These are phyloP conservation scores for Rhodeus uyekii DNA, from an alignment of 2,797 vertebrate species.

Conservation along the genomic window DNA sequence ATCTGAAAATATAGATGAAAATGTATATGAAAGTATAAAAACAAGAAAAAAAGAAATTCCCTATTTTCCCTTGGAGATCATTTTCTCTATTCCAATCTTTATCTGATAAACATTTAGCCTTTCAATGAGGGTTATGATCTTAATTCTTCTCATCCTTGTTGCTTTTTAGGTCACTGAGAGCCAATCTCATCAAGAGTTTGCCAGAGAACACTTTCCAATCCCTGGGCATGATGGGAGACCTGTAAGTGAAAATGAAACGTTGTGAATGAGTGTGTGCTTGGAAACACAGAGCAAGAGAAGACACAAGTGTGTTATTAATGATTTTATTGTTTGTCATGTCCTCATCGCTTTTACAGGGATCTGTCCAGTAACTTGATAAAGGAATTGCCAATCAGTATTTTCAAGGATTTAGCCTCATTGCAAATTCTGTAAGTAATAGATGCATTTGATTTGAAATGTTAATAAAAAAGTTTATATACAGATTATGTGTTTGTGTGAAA, in stretches of 20 bases:
- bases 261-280: background rate
- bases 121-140: background rate
- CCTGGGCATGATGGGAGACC: slow-evolving; percentile 76
- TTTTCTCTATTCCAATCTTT: background rate
- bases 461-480: background rate
- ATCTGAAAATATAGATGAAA: too few relatives aligned
- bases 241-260: slow-evolving; percentile 65
- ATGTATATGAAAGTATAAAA: too few relatives aligned
- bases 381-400: slow-evolving; percentile 73
- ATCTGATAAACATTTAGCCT: background rate
- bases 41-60: too few relatives aligned
- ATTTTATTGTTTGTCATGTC: background rate
- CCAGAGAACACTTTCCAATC: slow-evolving; percentile 82
- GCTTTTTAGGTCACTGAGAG: slow-evolving; percentile 73
- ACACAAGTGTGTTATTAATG: background rate
- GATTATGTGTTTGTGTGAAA: too few relatives aligned
- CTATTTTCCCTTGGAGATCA: background rate
- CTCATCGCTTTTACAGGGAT: slow-evolving; percentile 65
- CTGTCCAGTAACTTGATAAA: slow-evolving; percentile 79
- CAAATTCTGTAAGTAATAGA: slow-evolving; percentile 52
- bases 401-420: slow-evolving; percentile 65
- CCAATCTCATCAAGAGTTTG: slow-evolving; percentile 78
- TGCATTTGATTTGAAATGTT: background rate
- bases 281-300: background rate
- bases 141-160: background rate